Evolutionary conservation across 2,113 vertebrate species (phyloP), one percentile per base, ranked within the genome.

Genomic region (Melospiza melodia): DNA sequence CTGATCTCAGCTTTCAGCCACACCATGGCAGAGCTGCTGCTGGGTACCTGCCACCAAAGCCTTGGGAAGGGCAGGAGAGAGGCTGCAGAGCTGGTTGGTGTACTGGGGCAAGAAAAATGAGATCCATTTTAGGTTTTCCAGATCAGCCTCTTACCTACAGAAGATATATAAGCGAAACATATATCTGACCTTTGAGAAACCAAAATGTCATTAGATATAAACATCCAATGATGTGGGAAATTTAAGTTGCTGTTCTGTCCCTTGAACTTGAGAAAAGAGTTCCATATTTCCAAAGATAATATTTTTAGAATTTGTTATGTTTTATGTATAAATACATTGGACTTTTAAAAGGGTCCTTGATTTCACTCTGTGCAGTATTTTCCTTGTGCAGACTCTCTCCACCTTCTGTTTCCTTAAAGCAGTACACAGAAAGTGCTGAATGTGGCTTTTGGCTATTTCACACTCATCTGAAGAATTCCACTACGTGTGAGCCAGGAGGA

Each of bases 401-500:
- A 62, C 54, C 55, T 87, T 87, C 49, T 87, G 31, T 77, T 85
- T 83, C 58, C 79, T 83, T 81, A 41, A 85, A 89, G 72, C 18
- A 2, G 27, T 35, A 30, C 28, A 48, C 21, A 79, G 54, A 84
- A 73, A 58, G 48, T 77, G 92, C 82, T 80, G 84, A 69, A 69
- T 59, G 30, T 88, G 59, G 43, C 44, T 88, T 83, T 88, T 57
- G 82, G 71, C n/a, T 54, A 33, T 83, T 90, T 87, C 78, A 83
- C 46, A 10, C 41, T 86, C 67, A 54, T 92, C 75, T 76, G 59
- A 85, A 87, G 41, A 88, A 91, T 80, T 73, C 49, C 37, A 73
- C 54, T 4, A 46, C 63, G 71, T 25, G 54, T 33, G 55, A 94
- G 55, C 75, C 72, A 93, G 82, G 58, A 95, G 51, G 39, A 93